Percentiles rank a stretch among this genome's conserved stretches.
Evolutionary conservation across 2,888 invertebrate genomes (phyloP).

Genomic region (Drosophila suboccidentalis): DNA sequence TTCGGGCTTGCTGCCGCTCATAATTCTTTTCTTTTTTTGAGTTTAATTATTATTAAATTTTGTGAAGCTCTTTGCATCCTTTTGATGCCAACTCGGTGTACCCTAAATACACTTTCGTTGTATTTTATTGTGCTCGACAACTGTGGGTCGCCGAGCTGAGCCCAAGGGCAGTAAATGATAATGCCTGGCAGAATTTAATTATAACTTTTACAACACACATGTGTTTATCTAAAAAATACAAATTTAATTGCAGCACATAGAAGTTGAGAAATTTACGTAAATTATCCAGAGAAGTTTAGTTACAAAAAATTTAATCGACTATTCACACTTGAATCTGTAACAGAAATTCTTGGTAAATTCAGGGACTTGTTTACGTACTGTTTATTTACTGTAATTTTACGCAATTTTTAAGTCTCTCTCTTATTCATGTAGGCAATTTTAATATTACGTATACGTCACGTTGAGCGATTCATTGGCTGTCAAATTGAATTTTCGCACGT

Average conservation of each 20-base stretch:
- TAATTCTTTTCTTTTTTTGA: constrained; percentile 21
- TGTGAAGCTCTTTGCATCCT: constrained; percentile 7
- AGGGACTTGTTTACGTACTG: not conserved
- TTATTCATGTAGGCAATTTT: not conserved
- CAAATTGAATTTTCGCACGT: constrained; percentile 22
- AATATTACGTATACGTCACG: constrained; percentile 25
- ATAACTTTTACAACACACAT: constrained; percentile 12
- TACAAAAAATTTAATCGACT: not conserved
- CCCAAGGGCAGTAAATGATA: constrained; percentile 26
- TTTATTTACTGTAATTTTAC: not conserved
- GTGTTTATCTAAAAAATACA: constrained; percentile 1
- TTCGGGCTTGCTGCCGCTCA: constrained; percentile 11
- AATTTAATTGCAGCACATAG: not conserved
- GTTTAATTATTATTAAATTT: constrained; percentile 38
- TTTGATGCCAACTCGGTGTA: constrained; percentile 26
- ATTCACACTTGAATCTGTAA: not conserved
- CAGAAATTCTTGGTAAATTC: not conserved
- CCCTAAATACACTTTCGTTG: constrained; percentile 15
- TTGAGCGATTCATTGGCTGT: constrained; percentile 3
- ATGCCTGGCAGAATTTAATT: constrained; percentile 27
- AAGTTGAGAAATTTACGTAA: not conserved
- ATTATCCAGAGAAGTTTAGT: not conserved
- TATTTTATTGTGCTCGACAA: constrained; percentile 30
- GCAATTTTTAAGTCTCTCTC: not conserved
- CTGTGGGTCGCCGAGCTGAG: constrained; percentile 1